Conservation (phyloP, 2,113 vertebrate genomes). For the Phodopus roborovskii region DNA sequence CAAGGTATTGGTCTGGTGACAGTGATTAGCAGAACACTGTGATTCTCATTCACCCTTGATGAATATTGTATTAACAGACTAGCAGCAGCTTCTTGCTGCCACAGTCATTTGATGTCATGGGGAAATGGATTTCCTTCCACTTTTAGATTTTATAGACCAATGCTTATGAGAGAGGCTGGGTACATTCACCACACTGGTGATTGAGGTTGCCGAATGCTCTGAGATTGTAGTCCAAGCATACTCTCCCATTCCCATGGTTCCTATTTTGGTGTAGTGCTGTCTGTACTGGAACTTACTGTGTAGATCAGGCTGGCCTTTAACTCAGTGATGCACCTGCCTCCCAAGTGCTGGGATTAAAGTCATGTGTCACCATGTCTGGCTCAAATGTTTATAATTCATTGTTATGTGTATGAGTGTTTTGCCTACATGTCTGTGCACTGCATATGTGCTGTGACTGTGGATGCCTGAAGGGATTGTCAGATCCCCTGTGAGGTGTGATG, state of each 20-base stretch:
- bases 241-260: neutral
- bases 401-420: neutral
- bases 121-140: slow-evolving; percentile 15
- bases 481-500: neutral
- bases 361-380: neutral
- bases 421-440: neutral
- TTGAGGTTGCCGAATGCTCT: neutral
- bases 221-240: neutral
- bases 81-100: neutral
- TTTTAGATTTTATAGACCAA: neutral
- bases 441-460: neutral
- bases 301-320: neutral
- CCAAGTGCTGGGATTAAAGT: neutral
- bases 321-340: neutral
- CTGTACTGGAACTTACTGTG: neutral
- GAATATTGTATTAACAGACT: slow-evolving; percentile 36
- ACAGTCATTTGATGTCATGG: neutral
- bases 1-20: slow-evolving; percentile 41
- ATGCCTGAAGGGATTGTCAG: no score
- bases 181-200: neutral
- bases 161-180: neutral
- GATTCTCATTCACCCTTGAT: neutral
- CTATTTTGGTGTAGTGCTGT: neutral
- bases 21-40: slow-evolving; percentile 6
- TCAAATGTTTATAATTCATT: neutral